phyloP scores from a whole-genome alignment of 2,888 invertebrate genomes.

The Polymixis lichenea region DNA sequence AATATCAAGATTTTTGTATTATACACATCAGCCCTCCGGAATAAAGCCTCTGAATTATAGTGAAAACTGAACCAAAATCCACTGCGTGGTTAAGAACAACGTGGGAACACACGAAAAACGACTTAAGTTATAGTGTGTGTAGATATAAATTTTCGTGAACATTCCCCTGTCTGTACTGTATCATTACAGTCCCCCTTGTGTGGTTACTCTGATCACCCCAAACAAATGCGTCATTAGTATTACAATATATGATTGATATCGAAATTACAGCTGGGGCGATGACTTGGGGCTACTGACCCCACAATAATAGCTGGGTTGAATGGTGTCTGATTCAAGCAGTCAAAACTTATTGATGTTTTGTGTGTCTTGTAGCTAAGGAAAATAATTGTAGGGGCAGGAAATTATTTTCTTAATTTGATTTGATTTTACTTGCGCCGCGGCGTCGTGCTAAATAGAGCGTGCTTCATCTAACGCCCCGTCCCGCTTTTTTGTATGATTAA shows the following conservation, averaged over 20 bases:
- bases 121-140: background rate
- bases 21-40: background rate
- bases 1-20: background rate
- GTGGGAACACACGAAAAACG: background rate
- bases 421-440: background rate
- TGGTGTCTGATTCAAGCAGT: constrained; percentile 45
- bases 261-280: constrained; percentile 51
- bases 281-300: constrained; percentile 42
- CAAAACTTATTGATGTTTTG: constrained; percentile 33
- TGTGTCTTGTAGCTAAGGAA: background rate
- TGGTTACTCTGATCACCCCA: constrained; percentile 45
- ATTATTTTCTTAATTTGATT: background rate
- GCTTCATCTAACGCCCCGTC: background rate
- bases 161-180: background rate
- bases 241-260: constrained; percentile 62
- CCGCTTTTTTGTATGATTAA: background rate
- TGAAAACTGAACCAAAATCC: background rate
- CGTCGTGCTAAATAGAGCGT: background rate
- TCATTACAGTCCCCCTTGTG: constrained; percentile 33
- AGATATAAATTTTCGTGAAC: background rate
- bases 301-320: constrained; percentile 32
- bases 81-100: background rate
- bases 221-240: constrained; percentile 64
- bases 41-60: background rate
- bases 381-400: background rate